phyloP scores from a whole-genome alignment of 2,797 vertebrate genomes.

The Schizopygopsis malacanthus region DNA sequence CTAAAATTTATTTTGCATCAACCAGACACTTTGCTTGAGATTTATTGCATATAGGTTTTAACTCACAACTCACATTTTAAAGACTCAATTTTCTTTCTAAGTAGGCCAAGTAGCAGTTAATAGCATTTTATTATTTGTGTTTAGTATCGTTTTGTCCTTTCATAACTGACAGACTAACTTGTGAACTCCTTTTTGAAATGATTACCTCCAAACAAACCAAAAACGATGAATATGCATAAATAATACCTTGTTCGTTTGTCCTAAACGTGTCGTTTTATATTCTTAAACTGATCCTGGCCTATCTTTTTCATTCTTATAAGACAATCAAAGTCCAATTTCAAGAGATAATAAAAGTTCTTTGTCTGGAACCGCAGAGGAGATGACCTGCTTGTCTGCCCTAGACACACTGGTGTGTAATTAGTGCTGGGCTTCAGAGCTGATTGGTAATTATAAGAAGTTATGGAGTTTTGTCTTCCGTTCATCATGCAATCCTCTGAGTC shows the following conservation, averaged over 20 bases:
- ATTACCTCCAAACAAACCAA: not conserved
- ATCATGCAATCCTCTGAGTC: slow-evolving; percentile 32
- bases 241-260: not conserved
- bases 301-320: not conserved
- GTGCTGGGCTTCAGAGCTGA: slow-evolving; percentile 29
- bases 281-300: not conserved
- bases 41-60: not conserved
- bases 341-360: slow-evolving; percentile 20
- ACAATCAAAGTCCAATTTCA: slow-evolving; percentile 28
- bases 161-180: not conserved
- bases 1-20: not conserved
- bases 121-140: not conserved
- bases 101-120: not conserved
- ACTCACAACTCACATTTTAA: not conserved
- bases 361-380: slow-evolving; percentile 34
- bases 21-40: not conserved
- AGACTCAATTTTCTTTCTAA: not conserved
- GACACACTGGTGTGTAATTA: slow-evolving; percentile 47
- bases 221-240: not conserved
- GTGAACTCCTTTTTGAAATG: not conserved
- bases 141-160: not conserved
- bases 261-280: not conserved
- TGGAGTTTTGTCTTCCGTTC: slow-evolving; percentile 37
- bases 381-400: slow-evolving; percentile 46
- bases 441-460: slow-evolving; percentile 51